Evolutionary conservation across 2,888 invertebrate genomes (phyloP).

Genomic region (Tryphoninae sp.): DNA sequence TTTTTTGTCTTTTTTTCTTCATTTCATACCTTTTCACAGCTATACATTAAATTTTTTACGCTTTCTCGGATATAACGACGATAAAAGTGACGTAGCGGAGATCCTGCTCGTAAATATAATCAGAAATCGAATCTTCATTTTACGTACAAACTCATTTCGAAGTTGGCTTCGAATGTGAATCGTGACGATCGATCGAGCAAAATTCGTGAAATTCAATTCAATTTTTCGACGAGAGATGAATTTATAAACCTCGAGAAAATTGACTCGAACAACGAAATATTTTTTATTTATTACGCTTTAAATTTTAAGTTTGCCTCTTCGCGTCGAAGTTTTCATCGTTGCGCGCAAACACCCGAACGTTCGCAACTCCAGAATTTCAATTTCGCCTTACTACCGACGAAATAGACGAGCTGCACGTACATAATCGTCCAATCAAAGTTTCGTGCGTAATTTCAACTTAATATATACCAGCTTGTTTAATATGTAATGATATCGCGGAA

Average conservation of each 20-base stretch:
- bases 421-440: constrained; percentile 6
- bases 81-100: not conserved
- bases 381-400: not conserved
- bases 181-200: not conserved
- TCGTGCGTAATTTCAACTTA: not conserved
- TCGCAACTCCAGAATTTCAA: constrained; percentile 20
- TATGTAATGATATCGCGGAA: not conserved
- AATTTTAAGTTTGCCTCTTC: no score
- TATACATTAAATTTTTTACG: constrained; percentile 5
- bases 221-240: no score
- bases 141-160: not conserved
- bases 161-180: not conserved
- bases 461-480: not conserved
- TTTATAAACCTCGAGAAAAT: no score
- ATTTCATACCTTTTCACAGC: not conserved
- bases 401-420: not conserved
- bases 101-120: not conserved
- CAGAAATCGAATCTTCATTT: not conserved
- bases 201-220: not conserved
- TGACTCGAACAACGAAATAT: no score
- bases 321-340: no score
- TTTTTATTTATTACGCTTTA: no score
- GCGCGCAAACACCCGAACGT: not conserved
- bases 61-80: not conserved
- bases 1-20: not conserved